These are phyloP conservation scores for Myanophis thanlyinensis DNA, from an alignment of 2,113 vertebrate species.

Conservation along the genomic window DNA sequence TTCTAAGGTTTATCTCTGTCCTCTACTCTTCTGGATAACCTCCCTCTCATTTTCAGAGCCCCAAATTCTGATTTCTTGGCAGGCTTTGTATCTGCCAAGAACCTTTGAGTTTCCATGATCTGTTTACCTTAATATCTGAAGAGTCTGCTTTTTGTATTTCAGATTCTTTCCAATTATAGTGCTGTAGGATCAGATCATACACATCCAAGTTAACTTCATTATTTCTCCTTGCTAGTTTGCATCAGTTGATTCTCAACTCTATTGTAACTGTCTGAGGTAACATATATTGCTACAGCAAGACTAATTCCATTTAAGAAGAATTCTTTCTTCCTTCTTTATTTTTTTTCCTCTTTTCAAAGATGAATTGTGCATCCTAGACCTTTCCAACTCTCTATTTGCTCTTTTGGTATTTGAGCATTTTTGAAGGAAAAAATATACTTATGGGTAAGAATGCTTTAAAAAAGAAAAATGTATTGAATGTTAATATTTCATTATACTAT, in stretches of 20 bases:
- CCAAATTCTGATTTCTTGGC: background rate
- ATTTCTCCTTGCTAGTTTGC: background rate
- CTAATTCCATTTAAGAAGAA: background rate
- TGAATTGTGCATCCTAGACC: background rate
- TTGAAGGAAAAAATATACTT: background rate
- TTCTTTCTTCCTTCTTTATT: background rate
- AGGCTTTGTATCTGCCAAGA: background rate
- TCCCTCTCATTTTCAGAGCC: background rate
- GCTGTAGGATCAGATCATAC: background rate
- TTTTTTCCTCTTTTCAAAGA: background rate
- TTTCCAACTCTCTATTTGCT: background rate
- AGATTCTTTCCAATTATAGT: background rate
- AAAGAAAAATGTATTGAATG: background rate
- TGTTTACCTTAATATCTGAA: background rate
- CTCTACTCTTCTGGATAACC: background rate
- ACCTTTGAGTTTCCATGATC: background rate
- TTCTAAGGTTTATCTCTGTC: background rate
- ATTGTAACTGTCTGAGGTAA: background rate
- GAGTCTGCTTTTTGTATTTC: background rate
- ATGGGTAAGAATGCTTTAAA: background rate
- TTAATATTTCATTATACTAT: slow-evolving; percentile 10
- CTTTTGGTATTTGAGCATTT: background rate
- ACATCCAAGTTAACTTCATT: background rate
- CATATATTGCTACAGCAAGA: background rate
- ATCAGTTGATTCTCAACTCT: background rate